Evolutionary conservation across 2,113 vertebrate species (phyloP), one percentile per base, ranked within the genome.

Genomic region (Leuciscus idus): DNA sequence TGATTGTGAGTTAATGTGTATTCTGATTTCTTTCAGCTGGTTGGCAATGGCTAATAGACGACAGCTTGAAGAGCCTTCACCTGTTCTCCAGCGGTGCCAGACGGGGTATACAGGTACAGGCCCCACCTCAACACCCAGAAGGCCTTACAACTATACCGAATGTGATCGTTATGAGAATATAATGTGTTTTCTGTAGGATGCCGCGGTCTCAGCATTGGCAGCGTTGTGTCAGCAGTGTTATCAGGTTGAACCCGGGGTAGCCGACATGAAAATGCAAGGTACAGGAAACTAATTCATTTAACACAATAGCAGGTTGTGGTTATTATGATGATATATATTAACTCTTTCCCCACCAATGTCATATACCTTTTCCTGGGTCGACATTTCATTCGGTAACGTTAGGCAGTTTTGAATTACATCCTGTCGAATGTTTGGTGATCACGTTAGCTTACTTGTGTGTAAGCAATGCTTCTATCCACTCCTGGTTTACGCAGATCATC

Each of bases 41-140:
- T 2, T 99, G 98, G 98, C 97, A 97, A 91, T 95, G 95, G 93
- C 91, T 99, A 46, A 96, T 99, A 61, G 94, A 97, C 0, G 97
- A 98, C 94, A 96, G 94, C 84, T 91, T 99, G 2, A 95, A 94
- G 86, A 95, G 85, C 30, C 96, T 98, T 46, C 93, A 96, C 70
- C 95, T 96, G 1, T 48, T 95, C 74, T 97, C 97, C 17, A 93
- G 92, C 4, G 28, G 88, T 8, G 91, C 91, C 19, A 94, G 93
- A 83, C 95, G 96, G 13, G 90, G 88, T 75, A 87, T 97, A 87
- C 96, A 97, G 96, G 98, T 98, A 92, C 4, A 26, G 23, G 36
- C 81, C 26, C 36, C 28, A 78, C 43, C 23, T 72, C 73, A 52
- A 21, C 33, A 68, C 26, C 11, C 48, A 33, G 46, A 28, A 68